These are phyloP conservation scores for Phallusia fumigata DNA, from an alignment of 23 tunicate species.

Conservation along the genomic window DNA sequence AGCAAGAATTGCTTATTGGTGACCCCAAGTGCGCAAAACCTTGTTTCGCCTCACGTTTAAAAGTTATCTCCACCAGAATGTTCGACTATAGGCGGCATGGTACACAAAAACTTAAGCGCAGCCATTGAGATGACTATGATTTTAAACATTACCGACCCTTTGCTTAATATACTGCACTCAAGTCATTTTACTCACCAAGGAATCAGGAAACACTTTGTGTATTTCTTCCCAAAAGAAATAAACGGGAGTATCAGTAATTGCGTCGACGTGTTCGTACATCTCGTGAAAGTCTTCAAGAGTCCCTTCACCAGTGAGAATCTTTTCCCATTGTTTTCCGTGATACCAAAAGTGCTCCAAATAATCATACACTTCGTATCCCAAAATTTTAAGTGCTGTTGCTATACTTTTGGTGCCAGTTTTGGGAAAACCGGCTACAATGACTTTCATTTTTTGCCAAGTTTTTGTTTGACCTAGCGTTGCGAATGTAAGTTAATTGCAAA, in stretches of 20 bases:
- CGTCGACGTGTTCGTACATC: background rate
- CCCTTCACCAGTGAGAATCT: background rate
- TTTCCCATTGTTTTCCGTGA: background rate
- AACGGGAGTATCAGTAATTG: background rate
- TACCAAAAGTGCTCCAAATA: background rate
- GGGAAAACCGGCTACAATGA: background rate
- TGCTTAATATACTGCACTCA: no score
- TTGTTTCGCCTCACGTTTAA: no score
- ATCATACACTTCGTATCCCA: background rate
- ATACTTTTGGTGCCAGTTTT: conserved; percentile 3
- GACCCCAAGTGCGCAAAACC: no score
- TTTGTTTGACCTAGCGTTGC: no score
- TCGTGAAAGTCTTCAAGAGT: background rate
- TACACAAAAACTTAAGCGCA: no score
- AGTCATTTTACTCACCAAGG: background rate
- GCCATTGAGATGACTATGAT: no score
- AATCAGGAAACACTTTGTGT: background rate
- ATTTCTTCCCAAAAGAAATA: background rate
- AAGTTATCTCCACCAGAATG: no score
- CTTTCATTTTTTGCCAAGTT: background rate
- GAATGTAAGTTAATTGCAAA: no score
- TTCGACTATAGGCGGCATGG: no score
- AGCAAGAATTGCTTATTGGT: no score
- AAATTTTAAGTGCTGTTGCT: background rate
- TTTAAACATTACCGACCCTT: no score